Conservation (phyloP, 35 echinoderm and acorn worm genomes). For the Heliocidaris tuberculata region DNA sequence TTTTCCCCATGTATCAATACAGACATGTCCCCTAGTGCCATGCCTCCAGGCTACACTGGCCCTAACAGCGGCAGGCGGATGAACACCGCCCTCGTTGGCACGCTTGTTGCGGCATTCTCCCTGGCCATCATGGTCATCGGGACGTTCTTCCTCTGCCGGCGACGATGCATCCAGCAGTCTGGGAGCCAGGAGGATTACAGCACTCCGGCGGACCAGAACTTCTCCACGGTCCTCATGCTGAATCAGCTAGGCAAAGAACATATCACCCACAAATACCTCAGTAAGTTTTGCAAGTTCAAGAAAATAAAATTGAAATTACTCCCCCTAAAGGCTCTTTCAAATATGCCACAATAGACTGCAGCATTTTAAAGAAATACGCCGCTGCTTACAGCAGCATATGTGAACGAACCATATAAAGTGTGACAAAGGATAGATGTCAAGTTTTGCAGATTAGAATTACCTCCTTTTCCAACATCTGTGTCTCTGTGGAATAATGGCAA, state of each 20-base stretch:
- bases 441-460: too few relatives aligned
- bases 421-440: too few relatives aligned
- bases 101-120: slow-evolving; percentile 64
- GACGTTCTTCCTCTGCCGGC: slow-evolving; percentile 58
- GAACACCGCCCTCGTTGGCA: slow-evolving; percentile 68
- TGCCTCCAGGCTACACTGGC: background rate
- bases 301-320: too few relatives aligned
- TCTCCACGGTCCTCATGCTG: slow-evolving; percentile 73
- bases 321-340: background rate
- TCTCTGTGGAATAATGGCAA: too few relatives aligned
- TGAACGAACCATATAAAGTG: too few relatives aligned
- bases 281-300: background rate
- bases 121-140: slow-evolving; percentile 65
- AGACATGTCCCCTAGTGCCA: background rate
- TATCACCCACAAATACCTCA: slow-evolving; percentile 78
- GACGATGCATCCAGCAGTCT: slow-evolving; percentile 49
- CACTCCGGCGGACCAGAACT: slow-evolving; percentile 52
- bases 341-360: background rate
- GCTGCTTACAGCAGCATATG: too few relatives aligned
- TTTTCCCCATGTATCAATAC: background rate
- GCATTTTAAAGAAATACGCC: too few relatives aligned
- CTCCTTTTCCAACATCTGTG: too few relatives aligned
- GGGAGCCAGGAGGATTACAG: background rate
- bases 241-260: slow-evolving; percentile 82
- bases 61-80: slow-evolving; percentile 32